Conservation (phyloP, 1,140 invertebrate genomes). For the Drosophila busckii region DNA sequence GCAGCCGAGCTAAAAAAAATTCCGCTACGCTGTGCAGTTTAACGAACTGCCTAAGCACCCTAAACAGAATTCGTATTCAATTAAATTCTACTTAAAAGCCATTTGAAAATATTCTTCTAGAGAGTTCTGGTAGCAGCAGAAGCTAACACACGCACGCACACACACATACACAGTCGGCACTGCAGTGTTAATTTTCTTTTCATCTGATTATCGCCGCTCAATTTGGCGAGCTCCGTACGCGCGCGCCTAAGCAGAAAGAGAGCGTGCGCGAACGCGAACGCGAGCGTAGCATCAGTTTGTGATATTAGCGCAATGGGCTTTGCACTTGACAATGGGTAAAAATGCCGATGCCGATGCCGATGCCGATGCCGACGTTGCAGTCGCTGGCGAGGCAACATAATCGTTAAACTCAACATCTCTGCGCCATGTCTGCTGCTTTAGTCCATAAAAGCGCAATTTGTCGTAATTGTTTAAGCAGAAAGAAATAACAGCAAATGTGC, state of each 20-base stretch:
- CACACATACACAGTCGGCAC: too few relatives aligned
- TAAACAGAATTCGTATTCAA: too few relatives aligned
- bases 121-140: too few relatives aligned
- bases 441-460: slow-evolving; percentile 78
- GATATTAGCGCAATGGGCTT: slow-evolving; percentile 69
- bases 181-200: too few relatives aligned
- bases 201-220: too few relatives aligned
- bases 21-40: too few relatives aligned
- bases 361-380: neutral
- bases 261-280: neutral
- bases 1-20: slow-evolving; percentile 17
- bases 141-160: too few relatives aligned
- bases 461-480: slow-evolving; percentile 78
- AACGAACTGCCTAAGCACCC: neutral
- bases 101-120: too few relatives aligned
- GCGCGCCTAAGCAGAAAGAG: neutral
- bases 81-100: too few relatives aligned
- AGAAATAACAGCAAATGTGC: slow-evolving; percentile 59
- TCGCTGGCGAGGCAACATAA: neutral
- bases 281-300: slow-evolving; percentile 2
- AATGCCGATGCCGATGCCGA: neutral
- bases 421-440: slow-evolving; percentile 1
- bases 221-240: neutral
- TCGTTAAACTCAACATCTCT: neutral
- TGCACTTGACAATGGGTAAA: slow-evolving; percentile 49